Evolutionary conservation across 2,888 invertebrate species (phyloP).

Genomic region (Malacosoma neustria): DNA sequence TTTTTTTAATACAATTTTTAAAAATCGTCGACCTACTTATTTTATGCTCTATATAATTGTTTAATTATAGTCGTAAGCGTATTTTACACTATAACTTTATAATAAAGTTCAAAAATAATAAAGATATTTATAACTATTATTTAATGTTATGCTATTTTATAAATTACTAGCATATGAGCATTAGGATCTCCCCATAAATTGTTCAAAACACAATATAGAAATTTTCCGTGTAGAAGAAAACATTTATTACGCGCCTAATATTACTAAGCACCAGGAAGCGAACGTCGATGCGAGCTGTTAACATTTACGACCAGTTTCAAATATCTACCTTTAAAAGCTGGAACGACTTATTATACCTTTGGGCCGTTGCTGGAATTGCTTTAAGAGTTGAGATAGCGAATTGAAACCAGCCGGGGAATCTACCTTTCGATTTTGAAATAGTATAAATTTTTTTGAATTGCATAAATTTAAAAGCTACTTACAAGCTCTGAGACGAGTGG

Average conservation of each 20-base stretch:
- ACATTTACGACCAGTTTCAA: conserved; percentile 67
- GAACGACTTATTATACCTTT: conserved; percentile 16
- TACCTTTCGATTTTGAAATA: conserved; percentile 3
- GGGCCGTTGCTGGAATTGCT: conserved; percentile 14
- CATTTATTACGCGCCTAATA: conserved; percentile 73
- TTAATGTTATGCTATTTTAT: too few species aligned
- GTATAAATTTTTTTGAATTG: conserved; percentile 16
- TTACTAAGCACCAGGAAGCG: conserved; percentile 70
- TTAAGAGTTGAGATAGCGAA: conserved; percentile 32
- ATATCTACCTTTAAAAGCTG: conserved; percentile 40
- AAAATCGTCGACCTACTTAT: too few species aligned
- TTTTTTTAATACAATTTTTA: too few species aligned
- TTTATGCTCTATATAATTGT: too few species aligned
- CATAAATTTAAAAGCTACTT: conserved; percentile 66
- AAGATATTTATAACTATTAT: too few species aligned
- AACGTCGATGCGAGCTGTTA: conserved; percentile 66
- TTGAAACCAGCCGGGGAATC: conserved; percentile 49
- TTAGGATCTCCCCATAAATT: conserved; percentile 45
- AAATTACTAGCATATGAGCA: too few species aligned
- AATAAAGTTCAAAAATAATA: too few species aligned
- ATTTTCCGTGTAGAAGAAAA: conserved; percentile 58
- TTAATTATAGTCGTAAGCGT: too few species aligned
- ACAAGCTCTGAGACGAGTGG: conserved; percentile 99
- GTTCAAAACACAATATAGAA: conserved; percentile 40
- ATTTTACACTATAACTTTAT: too few species aligned